Evolutionary conservation across 2,113 vertebrate species (phyloP).

Genomic region (Plectropomus leopardus): DNA sequence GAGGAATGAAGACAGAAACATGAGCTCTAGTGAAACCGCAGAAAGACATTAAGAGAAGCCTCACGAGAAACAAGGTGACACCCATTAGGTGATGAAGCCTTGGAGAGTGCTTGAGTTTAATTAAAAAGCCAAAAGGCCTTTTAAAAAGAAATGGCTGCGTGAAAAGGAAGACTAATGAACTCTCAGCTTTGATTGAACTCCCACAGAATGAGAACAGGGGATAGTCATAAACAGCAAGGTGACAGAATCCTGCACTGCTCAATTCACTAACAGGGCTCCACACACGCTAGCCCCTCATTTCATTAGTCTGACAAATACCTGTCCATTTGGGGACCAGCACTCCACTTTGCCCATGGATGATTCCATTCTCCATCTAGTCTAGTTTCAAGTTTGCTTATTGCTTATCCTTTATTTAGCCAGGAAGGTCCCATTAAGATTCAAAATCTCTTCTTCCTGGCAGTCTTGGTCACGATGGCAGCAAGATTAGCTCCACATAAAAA

Average conservation of each 20-base stretch:
- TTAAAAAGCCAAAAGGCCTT: not conserved
- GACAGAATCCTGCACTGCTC: not conserved
- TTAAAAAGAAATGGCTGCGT: not conserved
- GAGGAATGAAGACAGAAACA: not conserved
- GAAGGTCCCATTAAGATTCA: too few species aligned
- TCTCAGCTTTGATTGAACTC: conserved; percentile 5
- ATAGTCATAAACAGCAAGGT: conserved; percentile 7
- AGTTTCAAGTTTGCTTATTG: not conserved
- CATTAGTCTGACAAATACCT: not conserved
- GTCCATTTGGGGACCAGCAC: not conserved
- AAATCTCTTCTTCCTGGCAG: too few species aligned
- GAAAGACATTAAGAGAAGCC: not conserved
- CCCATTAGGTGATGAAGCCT: not conserved
- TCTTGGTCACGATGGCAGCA: too few species aligned
- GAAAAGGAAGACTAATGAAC: conserved; percentile 13
- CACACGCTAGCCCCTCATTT: not conserved
- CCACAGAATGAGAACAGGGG: not conserved
- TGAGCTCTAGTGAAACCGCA: not conserved
- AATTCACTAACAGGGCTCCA: not conserved
- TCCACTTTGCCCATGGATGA: not conserved
- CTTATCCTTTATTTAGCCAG: too few species aligned
- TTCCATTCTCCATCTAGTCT: not conserved
- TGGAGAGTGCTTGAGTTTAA: not conserved
- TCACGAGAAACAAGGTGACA: not conserved
- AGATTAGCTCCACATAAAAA: too few species aligned